These are phyloP conservation scores for Eunapius fragilis DNA, from an alignment of 37 sponge, comb jelly and placozoan genomes.

Conservation along the genomic window DNA sequence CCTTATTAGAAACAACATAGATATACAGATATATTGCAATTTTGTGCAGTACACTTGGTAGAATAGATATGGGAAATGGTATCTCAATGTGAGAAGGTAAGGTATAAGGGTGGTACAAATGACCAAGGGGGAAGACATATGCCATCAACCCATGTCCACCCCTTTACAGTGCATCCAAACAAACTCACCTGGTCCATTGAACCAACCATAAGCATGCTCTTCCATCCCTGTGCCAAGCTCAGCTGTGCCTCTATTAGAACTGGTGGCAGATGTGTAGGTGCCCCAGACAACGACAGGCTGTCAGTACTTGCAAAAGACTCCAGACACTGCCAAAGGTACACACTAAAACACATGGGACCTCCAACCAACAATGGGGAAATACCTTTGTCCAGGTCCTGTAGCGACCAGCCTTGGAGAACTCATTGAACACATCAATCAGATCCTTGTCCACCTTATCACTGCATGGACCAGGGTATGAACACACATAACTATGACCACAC, in stretches of 20 bases:
- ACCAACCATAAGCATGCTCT: conserved; percentile 39
- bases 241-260: conserved; percentile 29
- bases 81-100: no score
- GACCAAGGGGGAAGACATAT: no score
- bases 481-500: conserved; percentile 4
- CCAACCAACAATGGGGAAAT: no score
- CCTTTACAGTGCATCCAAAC: background rate
- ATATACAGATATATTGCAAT: no score
- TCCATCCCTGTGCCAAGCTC: conserved; percentile 40
- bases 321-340: conserved; percentile 14
- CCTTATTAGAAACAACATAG: no score
- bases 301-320: background rate
- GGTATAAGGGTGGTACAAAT: no score
- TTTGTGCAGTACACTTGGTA: no score
- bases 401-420: conserved; percentile 29
- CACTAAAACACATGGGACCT: background rate
- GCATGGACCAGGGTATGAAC: background rate
- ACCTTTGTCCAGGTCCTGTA: conserved; percentile 48
- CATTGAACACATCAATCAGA: conserved; percentile 13
- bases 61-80: no score
- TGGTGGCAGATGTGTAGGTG: background rate
- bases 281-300: background rate
- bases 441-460: conserved; percentile 39
- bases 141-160: no score
- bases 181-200: conserved; percentile 22